Evolutionary conservation across 2,888 invertebrate species (phyloP), one percentile per base, ranked within the genome.

Genomic region (Xestia c-nigrum): DNA sequence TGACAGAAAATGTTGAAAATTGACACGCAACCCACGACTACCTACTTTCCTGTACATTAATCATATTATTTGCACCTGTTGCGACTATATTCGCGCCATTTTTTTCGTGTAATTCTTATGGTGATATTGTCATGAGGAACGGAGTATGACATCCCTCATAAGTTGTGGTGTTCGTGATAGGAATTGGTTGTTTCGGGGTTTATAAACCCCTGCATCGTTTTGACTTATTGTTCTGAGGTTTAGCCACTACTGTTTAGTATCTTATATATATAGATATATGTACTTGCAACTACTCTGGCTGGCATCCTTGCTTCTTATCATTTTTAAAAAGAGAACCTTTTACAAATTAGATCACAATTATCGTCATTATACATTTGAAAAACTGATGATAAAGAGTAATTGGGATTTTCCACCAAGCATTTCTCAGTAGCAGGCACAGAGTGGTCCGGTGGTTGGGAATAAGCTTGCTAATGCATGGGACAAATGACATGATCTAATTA

Each of bases 1-100:
- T 67, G 52, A 52, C 24, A 71, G 57, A 55, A 85, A 76, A 68
- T 72, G 12, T 61, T 61, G 67, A 47, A 81, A 82, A 78, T 79
- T 73, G 65, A 72, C 76, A 77, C 65, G 66, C 73, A 59, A 63
- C 55, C 59, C 70, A 74, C 69, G 72, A 72, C 65, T 75, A 73
- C 83, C 67, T 76, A 84, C 79, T 79, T 85, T 86, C 83, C 82
- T 66, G 78, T 78, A 87, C 88, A 90, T 90, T 89, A 88, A 91
- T 91, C 88, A 88, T 77, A 83, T 88, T 88, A 87, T 87, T 88
- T 90, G 85, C 89, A 91, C 91, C 91, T 91, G 91, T 91, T 91
- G 91, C 90, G 72, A 85, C 77, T 83, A 84, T 84, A 86, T 87
- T 87, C 74, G 75, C 74, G 66, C 69, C 73, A 85, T 78, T 77